Evolutionary conservation across 2,797 vertebrate genomes (phyloP), one percentile per base, ranked within the genome.

Genomic region (Typhlichthys subterraneus): DNA sequence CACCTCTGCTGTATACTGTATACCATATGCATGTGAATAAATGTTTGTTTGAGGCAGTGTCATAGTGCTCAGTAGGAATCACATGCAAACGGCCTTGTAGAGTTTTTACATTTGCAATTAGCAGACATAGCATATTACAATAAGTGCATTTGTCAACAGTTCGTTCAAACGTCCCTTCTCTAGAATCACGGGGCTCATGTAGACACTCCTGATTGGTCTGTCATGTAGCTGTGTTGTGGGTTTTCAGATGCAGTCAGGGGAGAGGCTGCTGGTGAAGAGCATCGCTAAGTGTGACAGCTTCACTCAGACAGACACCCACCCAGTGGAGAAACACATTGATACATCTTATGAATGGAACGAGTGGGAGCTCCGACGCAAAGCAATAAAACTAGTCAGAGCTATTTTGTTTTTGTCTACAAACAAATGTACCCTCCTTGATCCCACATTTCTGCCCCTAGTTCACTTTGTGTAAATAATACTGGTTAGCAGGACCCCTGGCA

Each of bases 261-360:
- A 87, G n/a, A 90, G 65, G 62, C 47, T 55, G 23, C 65, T 80
- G 17, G 72, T 85, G 23, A 93, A 92, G 70, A 75, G 89, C 72
- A 81, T 84, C 51, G 76, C 62, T 3, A 95, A 86, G 79, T 71
- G 79, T 81, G 95, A 98, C 57, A 90, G 68, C 29, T 54, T 93
- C 82, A 93, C 94, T 14, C 97, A 99, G 73, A 99, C 97, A 0
- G 95, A 97, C 42, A 89, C 90, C n/a, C 97, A 99, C 61, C 91
- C 95, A 6, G 50, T 96, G 79, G 94, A 94, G 81, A 91, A 92
- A 49, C 94, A 93, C 77, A 91, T 94, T 11, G 88, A 91, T 59
- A 91, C 70, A 62, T 87, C 93, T 0, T 97, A 98, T 0, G 94
- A 98, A 72, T 99, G 97, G 97, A 99, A 98, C 56, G 96, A 99